A percentile compares a stretch with the other conserved stretches of the same genome.
Conservation (phyloP, 1,140 invertebrate species). For the Drosophila ohnishii region DNA sequence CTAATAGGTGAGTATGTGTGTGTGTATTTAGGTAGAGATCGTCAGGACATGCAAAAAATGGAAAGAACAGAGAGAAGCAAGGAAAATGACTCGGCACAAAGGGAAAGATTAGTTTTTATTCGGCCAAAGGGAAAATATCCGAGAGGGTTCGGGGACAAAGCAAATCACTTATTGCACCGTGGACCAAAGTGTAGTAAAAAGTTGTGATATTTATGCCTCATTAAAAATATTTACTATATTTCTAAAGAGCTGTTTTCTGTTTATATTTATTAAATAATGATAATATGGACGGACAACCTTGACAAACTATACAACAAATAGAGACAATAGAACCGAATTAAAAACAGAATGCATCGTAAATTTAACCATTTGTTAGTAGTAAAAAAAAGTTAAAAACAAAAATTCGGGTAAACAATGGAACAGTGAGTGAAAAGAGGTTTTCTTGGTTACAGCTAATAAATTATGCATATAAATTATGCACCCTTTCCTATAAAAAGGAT, state of each 20-base stretch:
- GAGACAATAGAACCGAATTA: too few relatives aligned
- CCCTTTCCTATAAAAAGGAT: too few relatives aligned
- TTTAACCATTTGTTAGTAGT: too few relatives aligned
- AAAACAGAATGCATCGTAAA: not conserved
- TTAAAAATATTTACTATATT: not conserved
- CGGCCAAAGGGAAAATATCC: conserved; percentile 11
- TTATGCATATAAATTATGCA: too few relatives aligned
- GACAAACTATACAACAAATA: not conserved
- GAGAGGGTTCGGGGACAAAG: conserved; percentile 7
- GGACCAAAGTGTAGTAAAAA: conserved; percentile 7
- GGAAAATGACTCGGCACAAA: conserved; percentile 30
- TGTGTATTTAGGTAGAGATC: conserved; percentile 29
- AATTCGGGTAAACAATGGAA: not conserved
- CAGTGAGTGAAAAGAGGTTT: not conserved
- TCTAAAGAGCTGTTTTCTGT: too few relatives aligned
- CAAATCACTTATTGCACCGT: conserved; percentile 38
- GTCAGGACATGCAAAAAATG: conserved; percentile 46
- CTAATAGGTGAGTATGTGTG: conserved; percentile 18
- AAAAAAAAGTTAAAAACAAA: too few relatives aligned
- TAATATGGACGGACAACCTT: too few relatives aligned
- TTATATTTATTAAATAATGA: not conserved
- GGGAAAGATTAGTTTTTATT: conserved; percentile 34
- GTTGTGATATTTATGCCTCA: not conserved
- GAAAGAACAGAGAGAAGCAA: conserved; percentile 21
- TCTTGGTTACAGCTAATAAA: not conserved